Conservation (phyloP, 2,888 invertebrate species). For the Rhagophthalmus giganteus region DNA sequence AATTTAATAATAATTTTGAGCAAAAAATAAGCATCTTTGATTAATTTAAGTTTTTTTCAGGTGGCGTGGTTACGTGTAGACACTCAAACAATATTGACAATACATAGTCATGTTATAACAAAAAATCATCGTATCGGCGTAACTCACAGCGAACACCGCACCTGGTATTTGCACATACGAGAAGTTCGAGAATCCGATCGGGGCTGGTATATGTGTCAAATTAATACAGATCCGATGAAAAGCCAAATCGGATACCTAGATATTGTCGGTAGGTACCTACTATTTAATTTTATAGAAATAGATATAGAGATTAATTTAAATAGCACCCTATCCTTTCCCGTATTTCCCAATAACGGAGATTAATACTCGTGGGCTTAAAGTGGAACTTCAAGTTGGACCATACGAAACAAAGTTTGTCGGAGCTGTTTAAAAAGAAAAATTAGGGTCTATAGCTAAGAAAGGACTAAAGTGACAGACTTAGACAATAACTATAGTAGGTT, state of each 20-base stretch:
- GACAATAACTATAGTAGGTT: conserved; percentile 24
- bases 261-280: conserved; percentile 68
- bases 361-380: conserved; percentile 9
- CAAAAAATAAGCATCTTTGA: no score
- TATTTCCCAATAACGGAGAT: conserved; percentile 6
- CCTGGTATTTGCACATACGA: conserved; percentile 85
- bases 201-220: conserved; percentile 93
- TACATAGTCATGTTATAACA: conserved; percentile 88
- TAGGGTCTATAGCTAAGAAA: conserved; percentile 15
- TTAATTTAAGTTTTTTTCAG: conserved; percentile 64
- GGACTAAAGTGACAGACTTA: conserved; percentile 20
- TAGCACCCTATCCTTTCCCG: not conserved
- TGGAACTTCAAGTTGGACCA: conserved; percentile 8
- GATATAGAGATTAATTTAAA: not conserved
- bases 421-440: conserved; percentile 17
- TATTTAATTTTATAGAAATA: no score
- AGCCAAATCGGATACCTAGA: conserved; percentile 69
- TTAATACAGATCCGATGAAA: conserved; percentile 75
- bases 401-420: conserved; percentile 14
- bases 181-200: conserved; percentile 83
- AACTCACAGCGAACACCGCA: conserved; percentile 81
- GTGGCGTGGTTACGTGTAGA: conserved; percentile 89
- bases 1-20: no score
- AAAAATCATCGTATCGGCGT: conserved; percentile 85
- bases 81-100: conserved; percentile 88